Evolutionary conservation across 2,797 vertebrate species (phyloP).

Genomic region (Coregonus sp.): DNA sequence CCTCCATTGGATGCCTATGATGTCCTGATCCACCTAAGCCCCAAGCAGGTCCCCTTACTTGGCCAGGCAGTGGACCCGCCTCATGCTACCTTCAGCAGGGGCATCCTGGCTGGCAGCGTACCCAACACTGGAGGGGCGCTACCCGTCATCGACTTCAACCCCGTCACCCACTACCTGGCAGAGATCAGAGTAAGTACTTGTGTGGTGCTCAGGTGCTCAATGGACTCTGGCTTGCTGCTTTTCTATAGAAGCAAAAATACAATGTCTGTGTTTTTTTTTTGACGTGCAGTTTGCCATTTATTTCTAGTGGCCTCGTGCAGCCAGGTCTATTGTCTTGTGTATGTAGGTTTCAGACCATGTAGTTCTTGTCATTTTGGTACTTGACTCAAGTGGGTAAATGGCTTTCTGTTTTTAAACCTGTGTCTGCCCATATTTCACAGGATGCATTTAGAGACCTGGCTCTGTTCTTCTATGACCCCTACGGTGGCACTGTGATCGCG

Average conservation of each 20-base stretch:
- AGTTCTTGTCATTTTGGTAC: too few species aligned
- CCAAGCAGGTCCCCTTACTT: conserved; percentile 86
- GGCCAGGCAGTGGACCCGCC: conserved; percentile 83
- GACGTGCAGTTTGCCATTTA: neutral
- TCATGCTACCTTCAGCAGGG: conserved; percentile 72
- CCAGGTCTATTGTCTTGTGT: too few species aligned
- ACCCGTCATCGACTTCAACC: conserved; percentile 90
- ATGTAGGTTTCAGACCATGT: too few species aligned
- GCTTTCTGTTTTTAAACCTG: too few species aligned
- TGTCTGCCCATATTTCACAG: conserved; percentile 61
- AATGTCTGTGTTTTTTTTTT: neutral
- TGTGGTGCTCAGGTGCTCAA: neutral
- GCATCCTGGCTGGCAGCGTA: conserved; percentile 47
- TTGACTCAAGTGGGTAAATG: too few species aligned
- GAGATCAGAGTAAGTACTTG: conserved; percentile 85
- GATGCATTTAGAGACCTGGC: conserved; percentile 87
- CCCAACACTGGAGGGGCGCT: conserved; percentile 59
- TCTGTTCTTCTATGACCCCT: conserved; percentile 91
- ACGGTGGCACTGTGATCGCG: conserved; percentile 88
- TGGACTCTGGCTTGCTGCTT: neutral
- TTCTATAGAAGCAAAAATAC: neutral
- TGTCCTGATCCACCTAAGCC: conserved; percentile 85
- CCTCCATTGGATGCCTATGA: conserved; percentile 90
- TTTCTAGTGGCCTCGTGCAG: too few species aligned
- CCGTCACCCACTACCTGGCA: conserved; percentile 82